phyloP scores from a whole-genome alignment of 2,797 vertebrate genomes.

The Rhinatrema bivittatum region DNA sequence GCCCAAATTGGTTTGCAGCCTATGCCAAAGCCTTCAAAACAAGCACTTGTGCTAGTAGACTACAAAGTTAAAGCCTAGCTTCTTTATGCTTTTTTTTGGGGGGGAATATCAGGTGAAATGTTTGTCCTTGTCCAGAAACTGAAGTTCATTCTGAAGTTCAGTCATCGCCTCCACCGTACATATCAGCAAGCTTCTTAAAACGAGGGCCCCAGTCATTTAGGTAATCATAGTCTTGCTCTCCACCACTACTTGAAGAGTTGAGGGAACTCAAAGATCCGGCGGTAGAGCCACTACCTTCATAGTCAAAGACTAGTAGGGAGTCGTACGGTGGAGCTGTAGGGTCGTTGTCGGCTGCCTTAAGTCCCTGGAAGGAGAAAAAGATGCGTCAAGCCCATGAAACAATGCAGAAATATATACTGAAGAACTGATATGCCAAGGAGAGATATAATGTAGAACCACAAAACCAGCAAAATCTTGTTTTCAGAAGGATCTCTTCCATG shows the following conservation, averaged over 20 bases:
- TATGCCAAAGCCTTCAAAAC: slow-evolving; percentile 86
- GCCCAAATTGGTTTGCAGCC: slow-evolving; percentile 77
- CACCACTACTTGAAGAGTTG: slow-evolving; percentile 93
- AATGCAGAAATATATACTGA: no score
- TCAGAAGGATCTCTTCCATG: no score
- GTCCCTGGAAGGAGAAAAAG: slow-evolving; percentile 64
- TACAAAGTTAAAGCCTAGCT: slow-evolving; percentile 97
- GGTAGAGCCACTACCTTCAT: slow-evolving; percentile 92
- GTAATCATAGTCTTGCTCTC: slow-evolving; percentile 98
- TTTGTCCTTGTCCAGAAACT: slow-evolving; percentile 80
- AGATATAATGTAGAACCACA: no score
- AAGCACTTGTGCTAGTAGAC: slow-evolving; percentile 94
- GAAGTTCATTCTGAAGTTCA: slow-evolving; percentile 62
- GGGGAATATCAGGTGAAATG: slow-evolving; percentile 82
- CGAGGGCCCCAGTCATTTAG: slow-evolving; percentile 97
- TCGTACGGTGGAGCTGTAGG: slow-evolving; percentile 94
- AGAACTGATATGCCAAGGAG: no score
- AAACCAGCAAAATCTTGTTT: no score
- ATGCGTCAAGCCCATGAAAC: no score
- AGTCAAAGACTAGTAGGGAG: slow-evolving; percentile 96
- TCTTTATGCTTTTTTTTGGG: slow-evolving; percentile 75
- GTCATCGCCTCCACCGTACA: slow-evolving; percentile 94
- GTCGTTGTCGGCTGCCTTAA: slow-evolving; percentile 96
- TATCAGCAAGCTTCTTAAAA: slow-evolving; percentile 97
- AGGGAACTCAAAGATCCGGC: slow-evolving; percentile 96